phyloP scores from a whole-genome alignment of 2,888 invertebrate species.

The Troglohyphantes excavatus region DNA sequence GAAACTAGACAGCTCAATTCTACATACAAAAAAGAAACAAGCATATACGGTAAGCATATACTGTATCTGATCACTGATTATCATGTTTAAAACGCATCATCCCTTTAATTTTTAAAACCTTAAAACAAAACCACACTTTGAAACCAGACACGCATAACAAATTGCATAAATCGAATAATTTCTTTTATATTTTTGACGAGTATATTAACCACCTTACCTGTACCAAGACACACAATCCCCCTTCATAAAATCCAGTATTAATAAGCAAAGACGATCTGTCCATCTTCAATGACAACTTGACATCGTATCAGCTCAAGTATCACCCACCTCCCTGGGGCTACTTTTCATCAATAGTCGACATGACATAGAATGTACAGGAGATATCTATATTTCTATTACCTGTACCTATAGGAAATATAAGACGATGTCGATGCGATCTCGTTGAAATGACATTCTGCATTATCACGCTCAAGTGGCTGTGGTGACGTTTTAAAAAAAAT shows the following conservation, averaged over 20 bases:
- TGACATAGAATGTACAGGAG: conserved; percentile 16
- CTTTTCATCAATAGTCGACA: conserved; percentile 2
- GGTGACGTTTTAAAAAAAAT: not conserved
- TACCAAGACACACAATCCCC: not conserved
- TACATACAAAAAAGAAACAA: no score
- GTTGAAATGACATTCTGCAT: conserved; percentile 37
- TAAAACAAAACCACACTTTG: not conserved
- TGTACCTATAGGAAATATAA: conserved; percentile 11
- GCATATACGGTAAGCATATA: no score
- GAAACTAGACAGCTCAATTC: no score
- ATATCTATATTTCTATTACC: conserved; percentile 30
- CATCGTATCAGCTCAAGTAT: conserved; percentile 63
- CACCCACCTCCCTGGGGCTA: not conserved
- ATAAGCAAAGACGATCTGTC: conserved; percentile 53
- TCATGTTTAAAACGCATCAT: no score
- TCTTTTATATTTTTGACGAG: not conserved
- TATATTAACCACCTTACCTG: conserved; percentile 18
- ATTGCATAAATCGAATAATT: not conserved
- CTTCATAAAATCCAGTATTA: not conserved
- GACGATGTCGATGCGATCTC: conserved; percentile 14
- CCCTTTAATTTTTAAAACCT: not conserved
- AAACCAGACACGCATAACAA: not conserved
- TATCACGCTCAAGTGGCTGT: conserved; percentile 48
- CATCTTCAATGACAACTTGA: conserved; percentile 65
- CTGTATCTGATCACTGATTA: no score